A percentile compares a stretch with the other conserved stretches of the same genome.
Evolutionary conservation across 2,113 vertebrate genomes (phyloP).

Genomic region (Alligator mississippiensis): DNA sequence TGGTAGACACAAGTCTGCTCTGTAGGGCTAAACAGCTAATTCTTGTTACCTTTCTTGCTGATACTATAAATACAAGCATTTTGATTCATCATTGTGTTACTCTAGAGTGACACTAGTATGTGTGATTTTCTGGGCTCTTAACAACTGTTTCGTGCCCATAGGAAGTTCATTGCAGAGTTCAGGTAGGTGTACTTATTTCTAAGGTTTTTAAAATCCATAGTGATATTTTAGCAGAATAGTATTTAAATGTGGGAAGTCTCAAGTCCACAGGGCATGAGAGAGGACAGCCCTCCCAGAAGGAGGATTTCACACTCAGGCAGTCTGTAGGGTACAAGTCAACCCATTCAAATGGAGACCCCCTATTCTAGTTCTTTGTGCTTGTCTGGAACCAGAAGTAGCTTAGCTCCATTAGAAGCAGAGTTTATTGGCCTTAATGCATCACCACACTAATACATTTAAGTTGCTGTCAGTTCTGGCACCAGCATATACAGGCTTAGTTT

Average conservation of each 20-base stretch:
- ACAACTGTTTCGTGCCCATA: neutral
- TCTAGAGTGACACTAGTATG: neutral
- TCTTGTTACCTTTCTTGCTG: neutral
- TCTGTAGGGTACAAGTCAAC: too few relatives aligned
- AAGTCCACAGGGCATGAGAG: neutral
- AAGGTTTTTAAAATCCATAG: neutral
- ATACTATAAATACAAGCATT: slow-evolving; percentile 7
- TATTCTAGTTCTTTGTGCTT: too few relatives aligned
- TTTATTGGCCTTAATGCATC: too few relatives aligned
- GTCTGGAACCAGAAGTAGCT: too few relatives aligned
- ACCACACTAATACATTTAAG: too few relatives aligned
- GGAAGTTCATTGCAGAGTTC: neutral
- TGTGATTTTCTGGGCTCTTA: neutral
- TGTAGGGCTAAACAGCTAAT: neutral
- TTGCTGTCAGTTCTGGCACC: too few relatives aligned
- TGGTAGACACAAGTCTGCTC: neutral
- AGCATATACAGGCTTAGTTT: too few relatives aligned
- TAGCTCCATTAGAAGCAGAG: too few relatives aligned
- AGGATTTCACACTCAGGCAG: neutral
- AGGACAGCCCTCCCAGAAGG: slow-evolving; percentile 14
- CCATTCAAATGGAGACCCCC: too few relatives aligned
- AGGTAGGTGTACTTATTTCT: neutral
- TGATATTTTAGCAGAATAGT: slow-evolving; percentile 6
- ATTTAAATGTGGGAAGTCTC: slow-evolving; percentile 31
- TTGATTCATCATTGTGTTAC: slow-evolving; percentile 11